These are phyloP conservation scores for Mactromeris polynyma DNA, from an alignment of 2,888 invertebrate species.

Conservation along the genomic window DNA sequence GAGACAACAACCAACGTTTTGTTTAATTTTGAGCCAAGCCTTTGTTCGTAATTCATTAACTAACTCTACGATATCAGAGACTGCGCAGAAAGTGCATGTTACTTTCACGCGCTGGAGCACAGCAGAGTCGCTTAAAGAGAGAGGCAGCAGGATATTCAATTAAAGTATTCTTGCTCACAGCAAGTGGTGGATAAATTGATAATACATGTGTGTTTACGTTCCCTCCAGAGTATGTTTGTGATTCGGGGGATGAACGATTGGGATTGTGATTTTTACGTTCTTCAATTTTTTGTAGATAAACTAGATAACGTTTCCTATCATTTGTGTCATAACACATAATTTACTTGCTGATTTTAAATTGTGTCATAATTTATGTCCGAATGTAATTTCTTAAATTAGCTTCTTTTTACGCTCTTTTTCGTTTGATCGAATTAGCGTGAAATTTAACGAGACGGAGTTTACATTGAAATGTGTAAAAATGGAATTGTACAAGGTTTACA, in stretches of 20 bases:
- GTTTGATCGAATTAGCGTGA: not conserved
- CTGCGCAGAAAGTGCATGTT: not conserved
- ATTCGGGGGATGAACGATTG: not conserved
- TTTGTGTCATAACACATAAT: not conserved
- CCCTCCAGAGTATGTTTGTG: not conserved
- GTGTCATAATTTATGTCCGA: not conserved
- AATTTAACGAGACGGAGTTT: not conserved
- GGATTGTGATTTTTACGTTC: constrained; percentile 1
- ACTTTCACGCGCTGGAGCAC: not conserved
- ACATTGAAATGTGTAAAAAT: not conserved
- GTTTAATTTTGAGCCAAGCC: not conserved
- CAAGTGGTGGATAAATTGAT: constrained; percentile 32
- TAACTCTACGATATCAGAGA: not conserved
- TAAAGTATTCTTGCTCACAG: constrained; percentile 17
- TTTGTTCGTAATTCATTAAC: not conserved
- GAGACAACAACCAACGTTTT: too few relatives aligned
- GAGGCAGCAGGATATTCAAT: constrained; percentile 12
- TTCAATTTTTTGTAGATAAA: not conserved
- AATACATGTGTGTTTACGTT: constrained; percentile 44
- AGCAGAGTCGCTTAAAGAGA: not conserved
- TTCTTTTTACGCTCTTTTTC: not conserved
- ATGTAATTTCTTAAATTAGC: not conserved
- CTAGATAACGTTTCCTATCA: not conserved
- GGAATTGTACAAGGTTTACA: not conserved
- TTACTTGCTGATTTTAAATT: not conserved